Percentiles rank a stretch among this genome's conserved stretches.
Conservation (phyloP, 2,888 invertebrate genomes). For the Desoria tigrina region DNA sequence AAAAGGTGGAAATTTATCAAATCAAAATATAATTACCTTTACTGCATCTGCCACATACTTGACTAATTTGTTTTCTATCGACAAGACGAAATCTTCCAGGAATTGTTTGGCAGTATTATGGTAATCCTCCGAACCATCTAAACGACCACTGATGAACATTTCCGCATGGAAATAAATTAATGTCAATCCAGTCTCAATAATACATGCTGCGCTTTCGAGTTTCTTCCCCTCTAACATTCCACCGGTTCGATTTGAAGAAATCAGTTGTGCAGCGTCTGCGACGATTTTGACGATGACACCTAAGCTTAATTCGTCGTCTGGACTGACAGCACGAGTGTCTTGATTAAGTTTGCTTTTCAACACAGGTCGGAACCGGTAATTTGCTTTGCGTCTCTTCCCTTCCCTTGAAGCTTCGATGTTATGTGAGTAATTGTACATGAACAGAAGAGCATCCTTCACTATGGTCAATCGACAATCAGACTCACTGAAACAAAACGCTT, state of each 20-base stretch:
- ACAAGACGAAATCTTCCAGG: slow-evolving; percentile 14
- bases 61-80: slow-evolving; percentile 23
- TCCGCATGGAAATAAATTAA: slow-evolving; percentile 44
- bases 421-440: slow-evolving; percentile 40
- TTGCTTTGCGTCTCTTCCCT: slow-evolving; percentile 6
- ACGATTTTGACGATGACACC: slow-evolving; percentile 48
- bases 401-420: slow-evolving; percentile 29
- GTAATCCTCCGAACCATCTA: not conserved
- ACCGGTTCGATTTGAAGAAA: slow-evolving; percentile 23
- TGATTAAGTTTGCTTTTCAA: slow-evolving; percentile 34
- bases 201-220: slow-evolving; percentile 24
- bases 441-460: slow-evolving; percentile 39
- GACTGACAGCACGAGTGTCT: slow-evolving; percentile 26
- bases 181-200: slow-evolving; percentile 47
- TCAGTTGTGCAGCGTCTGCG: slow-evolving; percentile 27
- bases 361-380: slow-evolving; percentile 20
- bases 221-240: slow-evolving; percentile 13
- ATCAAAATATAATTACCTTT: slow-evolving; percentile 34
- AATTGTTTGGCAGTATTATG: slow-evolving; percentile 19
- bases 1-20: not conserved
- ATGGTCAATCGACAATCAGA: slow-evolving; percentile 23
- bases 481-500: slow-evolving; percentile 26
- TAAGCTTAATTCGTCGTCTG: slow-evolving; percentile 41
- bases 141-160: slow-evolving; percentile 28
- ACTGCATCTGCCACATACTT: slow-evolving; percentile 31